Conservation (phyloP, 2,888 invertebrate species). For the Quadroppia sp. region DNA sequence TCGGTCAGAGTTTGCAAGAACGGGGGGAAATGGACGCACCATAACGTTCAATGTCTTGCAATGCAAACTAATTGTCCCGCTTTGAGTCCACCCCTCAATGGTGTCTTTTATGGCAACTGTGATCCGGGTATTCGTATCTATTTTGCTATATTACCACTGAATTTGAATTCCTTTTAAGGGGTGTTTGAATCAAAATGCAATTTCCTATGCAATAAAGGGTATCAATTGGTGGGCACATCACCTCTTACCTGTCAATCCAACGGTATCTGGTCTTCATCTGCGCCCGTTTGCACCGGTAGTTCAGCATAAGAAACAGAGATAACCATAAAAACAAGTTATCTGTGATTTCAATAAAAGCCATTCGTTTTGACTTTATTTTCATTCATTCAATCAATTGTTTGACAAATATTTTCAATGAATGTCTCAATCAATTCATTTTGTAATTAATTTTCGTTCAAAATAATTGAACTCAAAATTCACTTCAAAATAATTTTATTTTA, state of each 20-base stretch:
- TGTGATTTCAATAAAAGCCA: too few relatives aligned
- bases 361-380: too few relatives aligned
- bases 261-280: not conserved
- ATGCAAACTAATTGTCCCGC: not conserved
- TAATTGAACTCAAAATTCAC: too few relatives aligned
- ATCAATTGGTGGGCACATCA: not conserved
- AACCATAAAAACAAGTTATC: too few relatives aligned
- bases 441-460: too few relatives aligned
- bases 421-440: too few relatives aligned
- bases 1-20: not conserved
- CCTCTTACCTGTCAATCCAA: conserved; percentile 13
- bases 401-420: too few relatives aligned
- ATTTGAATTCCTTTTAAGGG: not conserved
- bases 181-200: not conserved
- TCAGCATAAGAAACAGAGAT: not conserved
- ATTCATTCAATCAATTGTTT: too few relatives aligned
- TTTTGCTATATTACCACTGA: too few relatives aligned
- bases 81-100: conserved; percentile 1
- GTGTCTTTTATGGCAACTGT: not conserved
- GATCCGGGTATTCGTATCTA: not conserved
- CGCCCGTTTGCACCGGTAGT: not conserved
- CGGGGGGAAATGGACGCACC: not conserved
- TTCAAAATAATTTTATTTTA: not conserved
- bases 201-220: not conserved
- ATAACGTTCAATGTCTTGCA: not conserved